Evolutionary conservation across 2,113 vertebrate species (phyloP).

Genomic region (Pseudonaja textilis): DNA sequence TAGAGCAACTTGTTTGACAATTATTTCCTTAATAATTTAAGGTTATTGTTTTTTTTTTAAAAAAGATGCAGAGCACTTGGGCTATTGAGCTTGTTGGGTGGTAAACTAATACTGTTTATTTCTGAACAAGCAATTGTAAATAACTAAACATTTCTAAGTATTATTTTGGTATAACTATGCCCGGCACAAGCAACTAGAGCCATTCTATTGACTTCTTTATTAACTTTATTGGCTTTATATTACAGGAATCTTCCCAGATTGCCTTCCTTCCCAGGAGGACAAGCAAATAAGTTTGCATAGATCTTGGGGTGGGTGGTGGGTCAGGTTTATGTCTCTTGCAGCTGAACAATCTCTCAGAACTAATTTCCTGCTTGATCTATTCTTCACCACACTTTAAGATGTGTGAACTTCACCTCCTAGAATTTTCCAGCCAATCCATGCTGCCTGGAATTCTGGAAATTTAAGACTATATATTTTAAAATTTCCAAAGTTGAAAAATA

Average conservation of each 20-base stretch:
- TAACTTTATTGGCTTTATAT: background rate
- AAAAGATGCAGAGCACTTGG: background rate
- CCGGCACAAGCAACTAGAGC: background rate
- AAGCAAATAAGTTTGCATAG: background rate
- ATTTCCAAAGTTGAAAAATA: too few relatives aligned
- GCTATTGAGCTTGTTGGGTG: background rate
- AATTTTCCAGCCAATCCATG: background rate
- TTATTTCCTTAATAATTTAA: background rate
- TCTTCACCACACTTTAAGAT: background rate
- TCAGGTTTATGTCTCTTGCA: background rate
- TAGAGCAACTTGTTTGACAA: background rate
- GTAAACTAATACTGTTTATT: background rate
- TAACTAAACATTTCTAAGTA: background rate
- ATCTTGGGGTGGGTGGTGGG: background rate
- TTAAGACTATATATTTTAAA: background rate
- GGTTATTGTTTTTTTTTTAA: background rate
- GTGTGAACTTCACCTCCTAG: too few relatives aligned
- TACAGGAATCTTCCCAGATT: background rate
- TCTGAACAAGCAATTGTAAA: background rate
- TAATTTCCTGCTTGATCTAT: background rate
- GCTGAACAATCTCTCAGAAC: background rate
- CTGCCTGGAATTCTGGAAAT: background rate
- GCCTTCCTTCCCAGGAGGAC: background rate
- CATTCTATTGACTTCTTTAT: background rate
- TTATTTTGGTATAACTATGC: background rate